phyloP scores from a whole-genome alignment of 2,113 vertebrate species.

The Cynopterus brachyotis region DNA sequence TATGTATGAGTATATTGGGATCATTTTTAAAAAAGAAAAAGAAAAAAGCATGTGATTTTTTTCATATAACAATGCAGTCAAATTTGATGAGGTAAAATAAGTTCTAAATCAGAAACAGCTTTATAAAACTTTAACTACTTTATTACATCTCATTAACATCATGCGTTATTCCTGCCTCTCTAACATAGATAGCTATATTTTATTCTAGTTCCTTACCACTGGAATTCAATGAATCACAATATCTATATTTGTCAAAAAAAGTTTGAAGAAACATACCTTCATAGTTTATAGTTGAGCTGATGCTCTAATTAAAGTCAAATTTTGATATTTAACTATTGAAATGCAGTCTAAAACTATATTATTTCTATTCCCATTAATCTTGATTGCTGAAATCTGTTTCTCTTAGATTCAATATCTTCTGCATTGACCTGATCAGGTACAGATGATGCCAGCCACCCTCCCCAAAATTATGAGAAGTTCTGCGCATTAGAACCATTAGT shows the following conservation, averaged over 20 bases:
- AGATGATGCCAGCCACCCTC: not conserved
- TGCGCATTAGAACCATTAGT: not conserved
- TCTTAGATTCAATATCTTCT: not conserved
- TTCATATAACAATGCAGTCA: not conserved
- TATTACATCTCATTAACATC: not conserved
- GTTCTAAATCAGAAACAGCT: not conserved
- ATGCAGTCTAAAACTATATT: constrained; percentile 32
- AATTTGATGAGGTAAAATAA: constrained; percentile 42
- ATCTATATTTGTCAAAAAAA: not conserved
- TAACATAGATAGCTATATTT: not conserved
- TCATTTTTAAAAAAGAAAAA: not conserved
- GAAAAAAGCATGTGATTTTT: not conserved
- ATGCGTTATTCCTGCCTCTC: not conserved
- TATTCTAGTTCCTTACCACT: not conserved
- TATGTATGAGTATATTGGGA: rapidly evolving
- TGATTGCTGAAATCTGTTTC: not conserved
- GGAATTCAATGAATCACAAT: constrained; percentile 18
- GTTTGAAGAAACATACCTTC: not conserved
- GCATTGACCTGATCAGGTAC: not conserved
- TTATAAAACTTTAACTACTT: not conserved
- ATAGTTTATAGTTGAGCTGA: constrained; percentile 9
- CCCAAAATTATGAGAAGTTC: not conserved
- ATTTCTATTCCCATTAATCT: constrained; percentile 35
- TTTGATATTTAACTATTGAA: constrained; percentile 14
- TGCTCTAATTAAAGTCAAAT: constrained; percentile 52